Evolutionary conservation across 2,797 vertebrate species (phyloP).

Genomic region (Mionectes olivaceus): DNA sequence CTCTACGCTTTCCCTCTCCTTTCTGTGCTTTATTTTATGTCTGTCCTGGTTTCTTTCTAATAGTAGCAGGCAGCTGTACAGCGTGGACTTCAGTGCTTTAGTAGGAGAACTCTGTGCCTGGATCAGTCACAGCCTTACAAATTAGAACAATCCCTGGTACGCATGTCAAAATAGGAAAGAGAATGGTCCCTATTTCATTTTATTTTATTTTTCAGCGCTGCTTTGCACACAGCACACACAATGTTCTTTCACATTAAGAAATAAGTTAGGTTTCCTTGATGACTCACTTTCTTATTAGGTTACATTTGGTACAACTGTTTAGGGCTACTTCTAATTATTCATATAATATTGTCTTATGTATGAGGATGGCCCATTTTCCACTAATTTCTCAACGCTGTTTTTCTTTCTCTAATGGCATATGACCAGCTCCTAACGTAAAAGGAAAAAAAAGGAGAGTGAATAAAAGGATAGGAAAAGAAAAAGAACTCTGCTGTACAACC

Average conservation of each 20-base stretch:
- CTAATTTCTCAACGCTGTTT: conserved; percentile 62
- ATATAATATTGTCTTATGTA: conserved; percentile 58
- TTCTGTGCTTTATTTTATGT: conserved; percentile 47
- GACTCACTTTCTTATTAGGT: conserved; percentile 73
- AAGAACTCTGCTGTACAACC: conserved; percentile 63
- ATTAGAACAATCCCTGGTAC: conserved; percentile 47
- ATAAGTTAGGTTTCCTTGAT: conserved; percentile 72
- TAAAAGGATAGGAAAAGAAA: conserved; percentile 46
- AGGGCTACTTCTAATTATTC: conserved; percentile 66
- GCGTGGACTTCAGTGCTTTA: conserved; percentile 6
- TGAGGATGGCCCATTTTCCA: conserved; percentile 56
- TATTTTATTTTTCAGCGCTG: neutral
- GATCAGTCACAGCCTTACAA: conserved; percentile 67
- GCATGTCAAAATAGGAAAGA: conserved; percentile 29
- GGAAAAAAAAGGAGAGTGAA: conserved; percentile 32
- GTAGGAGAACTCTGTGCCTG: conserved; percentile 28
- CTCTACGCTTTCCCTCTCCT: conserved; percentile 21
- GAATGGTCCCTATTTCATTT: neutral
- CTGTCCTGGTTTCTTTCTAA: conserved; percentile 64
- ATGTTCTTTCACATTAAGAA: conserved; percentile 71
- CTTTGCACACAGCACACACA: conserved; percentile 42
- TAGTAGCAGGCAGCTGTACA: conserved; percentile 61
- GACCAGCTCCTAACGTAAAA: conserved; percentile 65
- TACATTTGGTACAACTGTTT: conserved; percentile 56
- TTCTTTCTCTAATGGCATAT: conserved; percentile 73